Base-by-base conservation (phyloP, 2,113 vertebrate genomes). In the Pseudorectes ferrugineus region DNA sequence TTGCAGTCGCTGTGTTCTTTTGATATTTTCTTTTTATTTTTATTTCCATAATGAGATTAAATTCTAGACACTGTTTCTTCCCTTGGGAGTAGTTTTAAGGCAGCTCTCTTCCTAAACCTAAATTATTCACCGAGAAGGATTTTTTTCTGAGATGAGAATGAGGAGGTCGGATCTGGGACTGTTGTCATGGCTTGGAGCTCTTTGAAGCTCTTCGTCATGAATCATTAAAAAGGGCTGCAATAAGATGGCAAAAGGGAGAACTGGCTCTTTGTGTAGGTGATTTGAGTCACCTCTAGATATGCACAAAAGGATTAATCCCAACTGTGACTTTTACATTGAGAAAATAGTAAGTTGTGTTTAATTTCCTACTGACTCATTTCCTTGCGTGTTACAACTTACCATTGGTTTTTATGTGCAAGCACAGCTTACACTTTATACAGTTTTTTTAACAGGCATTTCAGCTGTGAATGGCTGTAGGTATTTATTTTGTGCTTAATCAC, bases 1-100 rank as follows among this genome's bases (percentile, higher is more conserved):
- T 74, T 83, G 48, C 55, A 80, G 78, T n/a, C 8, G 0, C 46
- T 42, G 82, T 82, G 79, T 88, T 29, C 93, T 92, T 94, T 95
- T 94, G 95, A 81, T 92, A 86, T 68, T 83, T 93, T 89, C 9
- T 94, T 94, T 94, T 93, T 91, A n/a, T 91, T 94, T 94, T 88
- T 70, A 55, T 96, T 96, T 94, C 93, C 88, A 88, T 72, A 74
- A 81, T 72, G 75, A 88, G 88, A 85, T 93, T 96, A 93, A 90
- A 93, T 92, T 81, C 85, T 75, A 96, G 95, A 77, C 78, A 3
- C 43, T 67, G 65, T 31, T 83, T 25, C 43, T 93, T 62, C 94
- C 85, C 89, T 66, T 38, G 95, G 85, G 93, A 87, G 59, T 63
- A 22, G 65, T 88, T 94, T 96, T 61, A 86, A 81, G 82, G 63